Evolutionary conservation across 2,113 vertebrate genomes (phyloP).

Genomic region (Coregonus clupeaformis): DNA sequence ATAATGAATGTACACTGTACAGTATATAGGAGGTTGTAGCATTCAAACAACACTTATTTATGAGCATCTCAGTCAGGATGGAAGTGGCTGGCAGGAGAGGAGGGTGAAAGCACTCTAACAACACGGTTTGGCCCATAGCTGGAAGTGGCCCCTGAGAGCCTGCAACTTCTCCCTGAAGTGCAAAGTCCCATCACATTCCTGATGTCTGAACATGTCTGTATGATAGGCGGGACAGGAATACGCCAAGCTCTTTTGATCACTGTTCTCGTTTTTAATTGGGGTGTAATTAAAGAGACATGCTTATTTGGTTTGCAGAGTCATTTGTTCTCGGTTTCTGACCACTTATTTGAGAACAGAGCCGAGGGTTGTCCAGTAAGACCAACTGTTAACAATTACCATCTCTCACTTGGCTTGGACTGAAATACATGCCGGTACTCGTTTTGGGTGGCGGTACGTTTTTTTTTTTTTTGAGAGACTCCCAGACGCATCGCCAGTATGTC

Average conservation of each 20-base stretch:
- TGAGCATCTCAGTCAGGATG: conserved; percentile 43
- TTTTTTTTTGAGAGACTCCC: conserved; percentile 73
- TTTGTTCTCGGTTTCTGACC: neutral
- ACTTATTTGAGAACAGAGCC: too few relatives aligned
- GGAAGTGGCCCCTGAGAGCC: neutral
- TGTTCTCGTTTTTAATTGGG: conserved; percentile 24
- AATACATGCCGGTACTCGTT: too few relatives aligned
- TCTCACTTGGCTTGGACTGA: too few relatives aligned
- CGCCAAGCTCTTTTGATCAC: neutral
- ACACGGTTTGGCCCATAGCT: neutral
- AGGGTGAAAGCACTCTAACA: too few relatives aligned
- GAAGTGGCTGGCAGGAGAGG: neutral
- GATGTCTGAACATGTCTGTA: conserved; percentile 50
- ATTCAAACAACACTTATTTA: conserved; percentile 60
- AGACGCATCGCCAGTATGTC: conserved; percentile 89
- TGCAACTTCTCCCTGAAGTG: conserved; percentile 54
- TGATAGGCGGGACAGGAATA: neutral
- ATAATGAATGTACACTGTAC: conserved; percentile 53
- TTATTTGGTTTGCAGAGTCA: neutral
- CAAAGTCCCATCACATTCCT: conserved; percentile 44
- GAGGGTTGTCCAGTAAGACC: too few relatives aligned
- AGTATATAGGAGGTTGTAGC: conserved; percentile 21
- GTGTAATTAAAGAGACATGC: conserved; percentile 59
- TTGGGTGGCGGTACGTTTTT: too few relatives aligned
- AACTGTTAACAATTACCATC: too few relatives aligned